Conservation (phyloP, 2,888 invertebrate species). For the Drosophila heteroneura region DNA sequence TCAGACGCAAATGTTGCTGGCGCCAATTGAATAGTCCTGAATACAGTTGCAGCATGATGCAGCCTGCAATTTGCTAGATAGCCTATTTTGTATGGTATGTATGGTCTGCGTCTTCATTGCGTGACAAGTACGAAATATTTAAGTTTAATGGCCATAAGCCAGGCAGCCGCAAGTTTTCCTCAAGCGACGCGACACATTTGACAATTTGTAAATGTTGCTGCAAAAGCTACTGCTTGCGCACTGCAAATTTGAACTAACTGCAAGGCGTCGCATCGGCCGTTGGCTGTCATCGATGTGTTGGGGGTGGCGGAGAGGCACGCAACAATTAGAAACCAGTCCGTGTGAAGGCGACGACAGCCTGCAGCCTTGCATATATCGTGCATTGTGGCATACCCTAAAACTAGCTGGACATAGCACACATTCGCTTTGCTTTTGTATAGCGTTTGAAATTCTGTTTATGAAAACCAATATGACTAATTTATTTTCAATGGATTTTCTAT, state of each 20-base stretch:
- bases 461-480: neutral
- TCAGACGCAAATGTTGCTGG: conserved; percentile 45
- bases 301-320: conserved; percentile 9
- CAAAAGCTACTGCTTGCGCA: conserved; percentile 7
- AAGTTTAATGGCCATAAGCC: conserved; percentile 28
- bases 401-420: neutral
- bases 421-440: neutral
- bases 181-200: conserved; percentile 47
- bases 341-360: conserved; percentile 63
- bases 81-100: neutral
- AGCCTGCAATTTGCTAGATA: conserved; percentile 1
- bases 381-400: conserved; percentile 35
- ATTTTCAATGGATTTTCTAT: neutral
- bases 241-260: neutral
- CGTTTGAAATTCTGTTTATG: neutral
- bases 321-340: conserved; percentile 74
- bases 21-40: conserved; percentile 31
- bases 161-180: conserved; percentile 11
- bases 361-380: conserved; percentile 34
- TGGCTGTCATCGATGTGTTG: conserved; percentile 24
- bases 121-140: conserved; percentile 45
- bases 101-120: conserved; percentile 32
- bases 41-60: neutral
- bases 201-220: conserved; percentile 50
- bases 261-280: conserved; percentile 15